These are phyloP conservation scores for Galaxias olidus DNA, from an alignment of 2,797 vertebrate species.

Conservation along the genomic window DNA sequence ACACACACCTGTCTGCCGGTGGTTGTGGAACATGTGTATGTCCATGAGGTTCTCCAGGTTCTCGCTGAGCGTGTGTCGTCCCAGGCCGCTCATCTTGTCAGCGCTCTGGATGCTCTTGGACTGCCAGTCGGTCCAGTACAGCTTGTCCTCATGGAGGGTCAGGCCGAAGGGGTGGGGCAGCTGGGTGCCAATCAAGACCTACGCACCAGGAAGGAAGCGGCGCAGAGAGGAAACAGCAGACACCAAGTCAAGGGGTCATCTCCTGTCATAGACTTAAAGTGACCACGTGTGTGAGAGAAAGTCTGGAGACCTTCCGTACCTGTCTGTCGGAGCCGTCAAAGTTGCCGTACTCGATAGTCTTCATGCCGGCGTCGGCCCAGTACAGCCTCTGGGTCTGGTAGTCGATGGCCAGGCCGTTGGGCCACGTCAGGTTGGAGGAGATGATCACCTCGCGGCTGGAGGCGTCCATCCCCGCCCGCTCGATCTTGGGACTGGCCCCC, in stretches of 20 bases:
- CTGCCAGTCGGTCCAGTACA: conserved; percentile 99
- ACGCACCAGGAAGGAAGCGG: conserved; percentile 10
- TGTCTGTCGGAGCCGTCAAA: conserved; percentile 91
- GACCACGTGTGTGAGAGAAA: not conserved
- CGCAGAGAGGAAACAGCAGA: not conserved
- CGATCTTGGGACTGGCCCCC: conserved; percentile 97
- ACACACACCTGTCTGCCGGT: conserved; percentile 80
- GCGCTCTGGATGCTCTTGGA: conserved; percentile 97
- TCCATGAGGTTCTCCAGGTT: conserved; percentile 99
- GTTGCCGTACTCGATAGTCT: conserved; percentile 91
- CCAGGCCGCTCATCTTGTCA: conserved; percentile 85
- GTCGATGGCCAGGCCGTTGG: conserved; percentile 95
- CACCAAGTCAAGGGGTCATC: not conserved
- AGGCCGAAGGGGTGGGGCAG: conserved; percentile 95
- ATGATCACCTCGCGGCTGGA: conserved; percentile 92
- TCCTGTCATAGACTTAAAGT: not conserved
- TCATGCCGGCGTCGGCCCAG: conserved; percentile 98
- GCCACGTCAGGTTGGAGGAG: conserved; percentile 96
- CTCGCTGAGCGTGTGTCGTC: conserved; percentile 84
- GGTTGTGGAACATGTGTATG: conserved; percentile 95
- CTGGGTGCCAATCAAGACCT: conserved; percentile 94
- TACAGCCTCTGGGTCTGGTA: conserved; percentile 90
- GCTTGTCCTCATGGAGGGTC: conserved; percentile 89
- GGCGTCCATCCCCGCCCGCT: conserved; percentile 95
- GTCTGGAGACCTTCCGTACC: conserved; percentile 65